These are phyloP conservation scores for Sebastes iracundus DNA, from an alignment of 2,797 vertebrate species.

Conservation along the genomic window DNA sequence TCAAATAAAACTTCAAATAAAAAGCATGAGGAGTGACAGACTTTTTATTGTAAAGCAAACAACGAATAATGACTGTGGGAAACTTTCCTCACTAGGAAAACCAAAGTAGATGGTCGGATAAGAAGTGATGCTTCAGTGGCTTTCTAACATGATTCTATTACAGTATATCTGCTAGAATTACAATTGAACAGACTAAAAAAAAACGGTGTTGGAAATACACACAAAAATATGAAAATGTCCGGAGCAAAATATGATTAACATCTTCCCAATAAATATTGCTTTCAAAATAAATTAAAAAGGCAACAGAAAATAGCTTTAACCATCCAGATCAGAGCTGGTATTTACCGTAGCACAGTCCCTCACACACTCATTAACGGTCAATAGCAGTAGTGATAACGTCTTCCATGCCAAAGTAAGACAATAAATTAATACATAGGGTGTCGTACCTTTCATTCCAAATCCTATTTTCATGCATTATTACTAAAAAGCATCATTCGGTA, in stretches of 20 bases:
- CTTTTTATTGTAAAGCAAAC: constrained; percentile 66
- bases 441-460: constrained; percentile 48
- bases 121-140: constrained; percentile 8
- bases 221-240: constrained; percentile 12
- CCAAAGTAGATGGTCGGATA: constrained; percentile 9
- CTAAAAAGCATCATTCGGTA: constrained; percentile 54
- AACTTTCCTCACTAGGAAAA: constrained; percentile 15
- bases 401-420: constrained; percentile 60
- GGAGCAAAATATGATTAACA: constrained; percentile 29
- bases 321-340: constrained; percentile 24
- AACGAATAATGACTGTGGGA: constrained; percentile 5
- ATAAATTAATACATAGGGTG: constrained; percentile 54
- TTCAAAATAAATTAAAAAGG: constrained; percentile 54
- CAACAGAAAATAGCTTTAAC: constrained; percentile 52
- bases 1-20: not conserved
- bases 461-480: constrained; percentile 71
- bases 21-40: not conserved
- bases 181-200: constrained; percentile 1
- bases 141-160: constrained; percentile 39
- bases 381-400: constrained; percentile 20
- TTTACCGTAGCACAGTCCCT: constrained; percentile 17
- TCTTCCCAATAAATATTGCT: constrained; percentile 60
- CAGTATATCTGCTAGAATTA: constrained; percentile 15
- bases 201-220: constrained; percentile 14
- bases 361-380: not conserved